phyloP scores from a whole-genome alignment of 2,888 invertebrate species.

The Anaspis maculata region DNA sequence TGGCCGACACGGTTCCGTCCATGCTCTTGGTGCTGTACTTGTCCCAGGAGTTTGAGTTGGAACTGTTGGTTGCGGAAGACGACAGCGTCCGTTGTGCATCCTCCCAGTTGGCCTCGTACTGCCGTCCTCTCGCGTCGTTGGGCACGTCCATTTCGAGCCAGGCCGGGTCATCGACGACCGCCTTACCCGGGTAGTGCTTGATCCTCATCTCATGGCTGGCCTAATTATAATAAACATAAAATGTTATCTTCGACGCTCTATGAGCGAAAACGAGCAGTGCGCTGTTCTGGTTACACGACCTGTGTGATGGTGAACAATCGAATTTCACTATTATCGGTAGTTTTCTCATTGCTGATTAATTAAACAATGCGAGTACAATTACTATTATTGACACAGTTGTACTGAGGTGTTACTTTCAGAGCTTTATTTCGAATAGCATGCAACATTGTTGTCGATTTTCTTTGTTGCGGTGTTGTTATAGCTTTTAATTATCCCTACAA shows the following conservation, averaged over 20 bases:
- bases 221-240: too few species aligned
- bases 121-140: conserved; percentile 57
- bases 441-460: too few species aligned
- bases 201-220: conserved; percentile 62
- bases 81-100: conserved; percentile 56
- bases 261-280: not conserved
- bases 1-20: conserved; percentile 40
- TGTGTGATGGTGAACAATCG: too few species aligned
- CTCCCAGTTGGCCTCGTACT: conserved; percentile 81
- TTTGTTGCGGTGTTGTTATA: too few species aligned
- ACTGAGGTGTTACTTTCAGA: too few species aligned
- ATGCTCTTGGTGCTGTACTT: conserved; percentile 29
- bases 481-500: too few species aligned
- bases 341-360: too few species aligned
- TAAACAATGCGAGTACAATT: too few species aligned
- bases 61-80: conserved; percentile 35
- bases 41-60: conserved; percentile 35
- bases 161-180: conserved; percentile 53
- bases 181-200: conserved; percentile 77
- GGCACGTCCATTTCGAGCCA: conserved; percentile 61
- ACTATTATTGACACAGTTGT: too few species aligned
- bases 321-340: too few species aligned
- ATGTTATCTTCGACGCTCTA: not conserved
- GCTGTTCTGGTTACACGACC: too few species aligned
- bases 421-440: too few species aligned